These are phyloP conservation scores for Bradypodion pumilum DNA, from an alignment of 2,797 vertebrate species.

Conservation along the genomic window DNA sequence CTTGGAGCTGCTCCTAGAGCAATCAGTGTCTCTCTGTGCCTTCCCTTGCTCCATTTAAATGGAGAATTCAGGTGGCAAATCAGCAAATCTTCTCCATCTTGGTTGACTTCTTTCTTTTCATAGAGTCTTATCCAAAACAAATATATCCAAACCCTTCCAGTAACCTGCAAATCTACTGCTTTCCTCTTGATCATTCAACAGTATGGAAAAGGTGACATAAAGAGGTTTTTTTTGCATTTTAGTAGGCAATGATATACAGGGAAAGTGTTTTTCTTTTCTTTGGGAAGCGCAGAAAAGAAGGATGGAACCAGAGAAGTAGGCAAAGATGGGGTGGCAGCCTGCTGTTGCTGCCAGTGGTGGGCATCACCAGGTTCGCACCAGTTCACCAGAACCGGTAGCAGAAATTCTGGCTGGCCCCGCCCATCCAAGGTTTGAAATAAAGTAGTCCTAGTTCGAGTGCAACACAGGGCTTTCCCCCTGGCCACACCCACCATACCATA, in stretches of 20 bases:
- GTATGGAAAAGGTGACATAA: neutral
- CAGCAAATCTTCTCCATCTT: neutral
- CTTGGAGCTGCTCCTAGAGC: neutral
- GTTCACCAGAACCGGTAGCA: no score
- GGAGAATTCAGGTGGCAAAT: neutral
- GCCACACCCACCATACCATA: no score
- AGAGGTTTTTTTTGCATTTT: neutral
- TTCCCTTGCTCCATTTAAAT: neutral
- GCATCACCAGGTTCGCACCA: no score
- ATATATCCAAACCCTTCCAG: neutral
- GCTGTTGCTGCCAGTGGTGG: no score
- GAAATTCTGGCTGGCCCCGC: no score
- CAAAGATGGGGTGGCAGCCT: neutral
- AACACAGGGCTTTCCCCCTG: no score
- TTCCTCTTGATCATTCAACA: neutral
- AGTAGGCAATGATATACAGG: neutral
- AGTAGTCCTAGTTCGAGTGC: no score
- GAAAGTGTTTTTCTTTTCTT: neutral
- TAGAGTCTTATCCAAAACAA: slow-evolving; percentile 25
- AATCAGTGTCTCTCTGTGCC: neutral
- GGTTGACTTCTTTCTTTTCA: neutral
- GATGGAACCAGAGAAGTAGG: slow-evolving; percentile 21
- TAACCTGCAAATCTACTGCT: neutral
- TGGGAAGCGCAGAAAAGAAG: slow-evolving; percentile 11
- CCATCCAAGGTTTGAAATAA: no score